These are phyloP conservation scores for Gnathonemus echidnorhynchus DNA, from an alignment of 2,113 vertebrate species.

Conservation along the genomic window DNA sequence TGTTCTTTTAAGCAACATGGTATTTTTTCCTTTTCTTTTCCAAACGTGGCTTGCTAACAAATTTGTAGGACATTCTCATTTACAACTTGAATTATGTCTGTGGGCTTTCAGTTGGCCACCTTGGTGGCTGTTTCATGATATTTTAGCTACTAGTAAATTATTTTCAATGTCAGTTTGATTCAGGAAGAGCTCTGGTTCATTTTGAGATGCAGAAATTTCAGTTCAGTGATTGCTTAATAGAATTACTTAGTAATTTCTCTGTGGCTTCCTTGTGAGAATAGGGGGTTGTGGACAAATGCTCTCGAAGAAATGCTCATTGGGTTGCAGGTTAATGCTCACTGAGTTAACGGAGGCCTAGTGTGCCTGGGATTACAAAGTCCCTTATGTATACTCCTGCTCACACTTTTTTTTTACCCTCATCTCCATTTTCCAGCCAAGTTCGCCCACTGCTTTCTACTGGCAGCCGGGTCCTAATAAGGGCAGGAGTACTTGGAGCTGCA, in stretches of 20 bases:
- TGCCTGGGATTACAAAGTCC: neutral
- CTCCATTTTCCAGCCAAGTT: neutral
- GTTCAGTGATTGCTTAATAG: neutral
- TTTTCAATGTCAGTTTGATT: neutral
- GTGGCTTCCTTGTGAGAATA: neutral
- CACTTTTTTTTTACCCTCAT: neutral
- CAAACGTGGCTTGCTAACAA: neutral
- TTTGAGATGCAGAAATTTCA: neutral
- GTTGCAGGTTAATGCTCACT: neutral
- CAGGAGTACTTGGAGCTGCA: neutral
- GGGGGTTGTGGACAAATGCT: neutral
- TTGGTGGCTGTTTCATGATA: neutral
- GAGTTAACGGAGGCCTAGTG: neutral
- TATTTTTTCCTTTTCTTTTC: neutral
- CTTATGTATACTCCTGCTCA: neutral
- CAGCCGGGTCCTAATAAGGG: neutral
- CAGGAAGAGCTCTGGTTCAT: neutral
- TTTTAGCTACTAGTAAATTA: neutral
- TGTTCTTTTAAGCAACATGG: neutral
- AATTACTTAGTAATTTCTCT: neutral
- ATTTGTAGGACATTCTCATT: neutral
- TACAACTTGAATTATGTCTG: neutral
- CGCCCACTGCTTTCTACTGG: neutral
- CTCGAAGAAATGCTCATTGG: neutral
- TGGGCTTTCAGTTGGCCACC: neutral